Base-by-base conservation (phyloP, 1,140 invertebrate species). In the Pseudachorutes palmiensis region DNA sequence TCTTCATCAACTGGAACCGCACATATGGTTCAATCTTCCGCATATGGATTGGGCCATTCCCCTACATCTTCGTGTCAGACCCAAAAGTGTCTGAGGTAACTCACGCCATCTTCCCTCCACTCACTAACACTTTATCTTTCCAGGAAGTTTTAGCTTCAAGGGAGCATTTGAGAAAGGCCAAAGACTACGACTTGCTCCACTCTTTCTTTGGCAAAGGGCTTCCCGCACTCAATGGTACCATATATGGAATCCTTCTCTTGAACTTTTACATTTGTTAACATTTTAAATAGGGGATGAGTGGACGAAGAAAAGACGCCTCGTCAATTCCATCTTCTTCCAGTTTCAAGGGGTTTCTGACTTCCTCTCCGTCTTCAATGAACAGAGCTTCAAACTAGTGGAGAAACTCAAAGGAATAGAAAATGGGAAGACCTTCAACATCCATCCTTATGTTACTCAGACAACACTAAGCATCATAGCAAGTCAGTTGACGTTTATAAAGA, bases 291-390 rank as follows among this genome's bases (percentile, higher is more conserved):
- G n/a, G n/a, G n/a, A n/a, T n/a, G 91, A 91, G 78, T 96, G 92
- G 91, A 84, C 85, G 57, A 74, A 77, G 0, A 80, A 90, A n/a
- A 81, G 92, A 62, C 92, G 89, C 78, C 81, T 93, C 60, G 75
- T 96, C 9, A 95, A 91, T 91, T 1, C 92, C 92, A 28, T 86
- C 91, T 0, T 90, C 0, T 95, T 96, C 77, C 92, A 94, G 78
- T 92, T 93, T 75, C 85, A 87, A 66, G 92, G 96, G 55, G 79
- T 96, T 48, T 86, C 94, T 70, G 85, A 90, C 70, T 95, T 94
- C 75, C 75, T 92, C 9, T 84, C 86, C 22, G 83, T 93, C 0
- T 92, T 96, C 77, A 87, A 88, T 72, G 85, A 88, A 69, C 89
- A 94, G 72, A 82, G 85, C 31, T 77, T 82, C 2, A 80, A 84